Conservation (phyloP, 2,888 invertebrate species). For the Galerucella nymphaeae region DNA sequence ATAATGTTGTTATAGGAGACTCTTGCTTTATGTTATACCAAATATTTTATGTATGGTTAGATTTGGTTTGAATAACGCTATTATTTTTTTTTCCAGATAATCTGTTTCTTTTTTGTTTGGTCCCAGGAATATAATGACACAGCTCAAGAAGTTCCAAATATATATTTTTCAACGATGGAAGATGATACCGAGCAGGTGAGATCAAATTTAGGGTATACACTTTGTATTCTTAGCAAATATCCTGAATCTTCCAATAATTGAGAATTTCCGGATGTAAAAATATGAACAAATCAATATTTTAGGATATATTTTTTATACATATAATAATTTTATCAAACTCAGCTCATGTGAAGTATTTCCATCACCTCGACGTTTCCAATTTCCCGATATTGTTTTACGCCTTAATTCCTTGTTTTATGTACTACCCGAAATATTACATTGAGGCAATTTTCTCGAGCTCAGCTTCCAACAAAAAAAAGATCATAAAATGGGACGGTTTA, state of each 20-base stretch:
- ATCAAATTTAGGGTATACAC: neutral
- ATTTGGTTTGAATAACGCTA: neutral
- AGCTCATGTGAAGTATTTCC: neutral
- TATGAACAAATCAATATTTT: no score
- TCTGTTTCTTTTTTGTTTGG: conserved; percentile 52
- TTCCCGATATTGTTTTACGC: conserved; percentile 27
- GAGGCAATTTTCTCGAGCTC: no score
- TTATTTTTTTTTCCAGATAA: conserved; percentile 53
- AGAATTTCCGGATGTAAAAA: no score
- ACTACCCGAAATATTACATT: conserved; percentile 19
- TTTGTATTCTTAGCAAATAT: no score
- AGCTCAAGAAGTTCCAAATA: conserved; percentile 50
- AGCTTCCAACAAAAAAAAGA: no score
- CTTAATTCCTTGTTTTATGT: conserved; percentile 29
- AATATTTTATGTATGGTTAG: no score
- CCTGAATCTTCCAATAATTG: no score
- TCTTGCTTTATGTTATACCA: no score
- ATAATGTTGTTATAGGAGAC: conserved; percentile 16
- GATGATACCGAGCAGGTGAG: conserved; percentile 58
- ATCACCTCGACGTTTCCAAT: conserved; percentile 21
- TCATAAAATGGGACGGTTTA: no score
- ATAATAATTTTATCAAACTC: no score
- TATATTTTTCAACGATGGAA: conserved; percentile 48
- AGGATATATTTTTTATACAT: no score
- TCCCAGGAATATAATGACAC: conserved; percentile 53